These are phyloP conservation scores for Eupeodes luniger DNA, from an alignment of 2,888 invertebrate species.

Conservation along the genomic window DNA sequence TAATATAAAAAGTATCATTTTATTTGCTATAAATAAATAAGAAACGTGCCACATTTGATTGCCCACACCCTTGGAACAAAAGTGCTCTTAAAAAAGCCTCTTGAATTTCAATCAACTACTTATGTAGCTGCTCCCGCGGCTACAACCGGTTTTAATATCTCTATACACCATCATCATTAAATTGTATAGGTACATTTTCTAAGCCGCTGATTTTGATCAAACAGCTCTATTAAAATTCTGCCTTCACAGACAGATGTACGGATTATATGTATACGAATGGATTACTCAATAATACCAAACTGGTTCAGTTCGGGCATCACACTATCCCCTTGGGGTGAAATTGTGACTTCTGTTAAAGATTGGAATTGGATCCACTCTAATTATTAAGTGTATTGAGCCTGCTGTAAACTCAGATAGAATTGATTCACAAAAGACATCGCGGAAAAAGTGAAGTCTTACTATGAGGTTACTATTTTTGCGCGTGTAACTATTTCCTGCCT, in stretches of 20 bases:
- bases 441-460: background rate
- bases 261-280: background rate
- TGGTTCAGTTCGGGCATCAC: slow-evolving; percentile 24
- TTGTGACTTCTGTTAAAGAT: slow-evolving; percentile 5
- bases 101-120: background rate
- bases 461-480: background rate
- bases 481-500: slow-evolving; percentile 59
- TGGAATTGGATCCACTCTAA: slow-evolving; percentile 57
- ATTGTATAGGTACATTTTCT: background rate
- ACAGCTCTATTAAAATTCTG: slow-evolving; percentile 50
- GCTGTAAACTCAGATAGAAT: slow-evolving; percentile 9
- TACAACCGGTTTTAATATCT: no score
- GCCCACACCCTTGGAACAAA: background rate
- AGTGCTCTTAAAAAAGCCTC: background rate
- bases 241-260: slow-evolving; percentile 33
- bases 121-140: no score
- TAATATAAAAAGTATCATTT: background rate
- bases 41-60: background rate
- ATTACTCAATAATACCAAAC: slow-evolving; percentile 39
- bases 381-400: slow-evolving; percentile 31
- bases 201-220: slow-evolving; percentile 1
- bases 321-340: slow-evolving; percentile 38
- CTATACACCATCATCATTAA: background rate
- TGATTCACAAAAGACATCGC: slow-evolving; percentile 4
- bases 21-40: background rate